Percentiles rank a stretch among this genome's conserved stretches.
Conservation (phyloP, 2,797 vertebrate genomes). For the Muscicapa striata region DNA sequence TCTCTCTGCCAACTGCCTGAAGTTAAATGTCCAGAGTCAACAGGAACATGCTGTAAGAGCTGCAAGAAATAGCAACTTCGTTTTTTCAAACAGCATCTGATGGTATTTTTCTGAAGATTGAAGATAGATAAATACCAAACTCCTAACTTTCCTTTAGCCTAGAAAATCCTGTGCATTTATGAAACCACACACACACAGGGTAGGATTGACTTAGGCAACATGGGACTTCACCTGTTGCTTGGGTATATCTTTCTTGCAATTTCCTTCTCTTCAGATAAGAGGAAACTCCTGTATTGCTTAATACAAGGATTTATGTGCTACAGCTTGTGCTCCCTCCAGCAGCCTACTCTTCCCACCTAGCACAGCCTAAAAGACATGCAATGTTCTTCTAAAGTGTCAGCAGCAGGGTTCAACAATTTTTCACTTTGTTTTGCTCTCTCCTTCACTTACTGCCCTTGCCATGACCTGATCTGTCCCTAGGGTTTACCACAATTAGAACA, state of each 20-base stretch:
- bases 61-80: background rate
- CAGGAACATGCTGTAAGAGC: background rate
- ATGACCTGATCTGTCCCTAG: background rate
- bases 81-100: background rate
- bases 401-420: background rate
- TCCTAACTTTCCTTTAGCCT: background rate
- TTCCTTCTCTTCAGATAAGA: background rate
- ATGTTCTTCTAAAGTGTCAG: background rate
- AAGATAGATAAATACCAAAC: background rate
- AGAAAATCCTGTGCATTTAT: background rate
- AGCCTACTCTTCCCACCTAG: background rate
- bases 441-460: background rate
- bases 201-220: background rate
- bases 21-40: background rate
- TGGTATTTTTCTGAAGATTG: background rate
- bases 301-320: background rate
- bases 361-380: background rate
- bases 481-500: background rate
- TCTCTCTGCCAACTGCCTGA: background rate
- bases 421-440: background rate
- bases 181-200: background rate
- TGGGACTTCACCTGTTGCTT: background rate
- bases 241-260: background rate
- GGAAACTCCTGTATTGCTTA: background rate
- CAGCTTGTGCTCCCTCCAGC: background rate